Evolutionary conservation across 2,888 invertebrate species (phyloP).

Genomic region (Lypha dubia): DNA sequence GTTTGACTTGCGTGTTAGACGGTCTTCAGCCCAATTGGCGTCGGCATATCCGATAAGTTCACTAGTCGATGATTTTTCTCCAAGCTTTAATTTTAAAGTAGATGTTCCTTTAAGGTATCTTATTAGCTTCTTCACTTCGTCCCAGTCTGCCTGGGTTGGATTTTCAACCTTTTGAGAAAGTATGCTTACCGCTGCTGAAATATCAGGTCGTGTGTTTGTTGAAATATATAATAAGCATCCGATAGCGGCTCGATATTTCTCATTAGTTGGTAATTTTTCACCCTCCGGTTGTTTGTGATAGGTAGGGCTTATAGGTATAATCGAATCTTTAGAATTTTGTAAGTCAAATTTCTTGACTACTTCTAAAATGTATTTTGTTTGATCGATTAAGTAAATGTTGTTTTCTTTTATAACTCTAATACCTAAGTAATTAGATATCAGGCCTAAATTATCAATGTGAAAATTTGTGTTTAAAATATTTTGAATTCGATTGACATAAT

Average conservation of each 20-base stretch:
- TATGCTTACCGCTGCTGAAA: conserved; percentile 35
- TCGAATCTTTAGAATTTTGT: too few species aligned
- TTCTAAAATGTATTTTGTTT: conserved; percentile 20
- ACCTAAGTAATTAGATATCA: conserved; percentile 9
- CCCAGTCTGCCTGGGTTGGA: conserved; percentile 68
- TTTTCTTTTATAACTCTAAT: conserved; percentile 8
- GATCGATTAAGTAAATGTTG: background rate
- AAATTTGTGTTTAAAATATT: too few species aligned
- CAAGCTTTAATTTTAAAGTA: background rate
- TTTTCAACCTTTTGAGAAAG: conserved; percentile 71
- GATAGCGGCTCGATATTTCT: conserved; percentile 54
- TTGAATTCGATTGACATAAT: too few species aligned
- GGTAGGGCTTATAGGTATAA: conserved; percentile 25
- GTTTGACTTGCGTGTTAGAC: conserved; percentile 75
- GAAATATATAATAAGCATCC: too few species aligned
- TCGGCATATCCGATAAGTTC: conserved; percentile 74
- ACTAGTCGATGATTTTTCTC: background rate
- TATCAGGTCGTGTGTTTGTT: too few species aligned
- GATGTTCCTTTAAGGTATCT: conserved; percentile 32
- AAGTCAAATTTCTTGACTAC: conserved; percentile 26
- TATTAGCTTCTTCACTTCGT: conserved; percentile 16
- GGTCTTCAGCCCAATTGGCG: conserved; percentile 78
- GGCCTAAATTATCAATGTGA: background rate
- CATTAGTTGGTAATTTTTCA: conserved; percentile 35
- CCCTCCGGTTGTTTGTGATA: conserved; percentile 44